A percentile compares a stretch with the other conserved stretches of the same genome.
phyloP scores from a whole-genome alignment of 2,113 vertebrate genomes.

The Odocoileus hemionus region DNA sequence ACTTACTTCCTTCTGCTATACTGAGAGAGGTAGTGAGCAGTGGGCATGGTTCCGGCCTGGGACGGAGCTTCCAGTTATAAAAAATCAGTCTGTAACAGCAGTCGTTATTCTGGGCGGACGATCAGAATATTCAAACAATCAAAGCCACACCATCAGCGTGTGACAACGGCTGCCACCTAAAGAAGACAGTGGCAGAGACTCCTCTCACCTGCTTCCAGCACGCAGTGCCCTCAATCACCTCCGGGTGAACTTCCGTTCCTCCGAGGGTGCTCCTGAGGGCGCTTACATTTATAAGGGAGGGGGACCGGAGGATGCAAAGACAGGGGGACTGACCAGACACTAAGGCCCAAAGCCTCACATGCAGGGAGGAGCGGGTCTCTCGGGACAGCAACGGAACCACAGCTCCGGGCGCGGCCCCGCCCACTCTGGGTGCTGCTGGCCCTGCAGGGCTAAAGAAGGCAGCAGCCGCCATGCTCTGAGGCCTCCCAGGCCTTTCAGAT shows the following conservation, averaged over 20 bases:
- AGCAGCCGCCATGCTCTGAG: not conserved
- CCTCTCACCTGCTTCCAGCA: not conserved
- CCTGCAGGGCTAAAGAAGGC: not conserved
- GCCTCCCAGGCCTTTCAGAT: not conserved
- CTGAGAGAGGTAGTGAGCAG: not conserved
- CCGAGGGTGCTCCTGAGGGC: not conserved
- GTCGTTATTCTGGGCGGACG: not conserved
- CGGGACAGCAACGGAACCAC: not conserved
- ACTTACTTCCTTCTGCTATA: not conserved
- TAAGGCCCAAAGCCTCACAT: not conserved
- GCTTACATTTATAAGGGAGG: not conserved
- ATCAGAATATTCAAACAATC: not conserved
- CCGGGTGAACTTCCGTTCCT: not conserved
- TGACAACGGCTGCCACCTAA: not conserved
- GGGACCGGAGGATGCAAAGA: not conserved
- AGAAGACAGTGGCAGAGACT: not conserved
- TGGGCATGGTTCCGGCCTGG: not conserved
- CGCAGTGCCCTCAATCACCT: not conserved
- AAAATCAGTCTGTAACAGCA: not conserved
- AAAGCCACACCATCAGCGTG: not conserved
- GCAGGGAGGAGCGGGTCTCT: not conserved
- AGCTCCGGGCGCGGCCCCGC: not conserved
- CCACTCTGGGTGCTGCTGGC: fast-evolving
- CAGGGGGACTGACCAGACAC: not conserved
- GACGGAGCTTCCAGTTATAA: not conserved